Evolutionary conservation across 1,140 invertebrate species (phyloP).

Genomic region (Stegodyphus mimosarum): DNA sequence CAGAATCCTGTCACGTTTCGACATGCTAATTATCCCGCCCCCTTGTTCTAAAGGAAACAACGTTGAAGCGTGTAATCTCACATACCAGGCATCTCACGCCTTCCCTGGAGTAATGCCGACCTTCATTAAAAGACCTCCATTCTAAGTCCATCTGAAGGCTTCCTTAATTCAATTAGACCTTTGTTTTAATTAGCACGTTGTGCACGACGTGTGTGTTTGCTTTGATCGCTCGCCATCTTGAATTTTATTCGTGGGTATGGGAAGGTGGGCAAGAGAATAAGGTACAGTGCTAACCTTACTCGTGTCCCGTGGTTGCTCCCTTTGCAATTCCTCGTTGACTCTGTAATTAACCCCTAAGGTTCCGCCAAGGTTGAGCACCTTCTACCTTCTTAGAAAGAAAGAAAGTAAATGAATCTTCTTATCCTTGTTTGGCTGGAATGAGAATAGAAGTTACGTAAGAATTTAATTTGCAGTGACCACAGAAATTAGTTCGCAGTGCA

Average conservation of each 20-base stretch:
- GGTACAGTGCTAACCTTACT: too few relatives aligned
- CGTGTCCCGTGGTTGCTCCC: too few relatives aligned
- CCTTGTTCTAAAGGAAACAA: not conserved
- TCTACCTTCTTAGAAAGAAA: not conserved
- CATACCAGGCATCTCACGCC: not conserved
- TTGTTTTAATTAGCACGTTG: conserved; percentile 42
- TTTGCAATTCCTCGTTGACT: too few relatives aligned
- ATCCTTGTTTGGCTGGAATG: conserved; percentile 2
- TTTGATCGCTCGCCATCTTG: not conserved
- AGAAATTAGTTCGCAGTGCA: too few relatives aligned
- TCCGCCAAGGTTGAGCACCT: too few relatives aligned
- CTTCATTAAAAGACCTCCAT: not conserved
- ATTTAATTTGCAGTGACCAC: not conserved
- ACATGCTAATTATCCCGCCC: conserved; percentile 34
- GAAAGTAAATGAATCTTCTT: not conserved
- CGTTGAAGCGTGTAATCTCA: conserved; percentile 1
- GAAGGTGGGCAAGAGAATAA: too few relatives aligned
- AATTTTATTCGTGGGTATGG: not conserved
- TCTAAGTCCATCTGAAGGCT: not conserved
- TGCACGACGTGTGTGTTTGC: conserved; percentile 1
- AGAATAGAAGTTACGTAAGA: conserved; percentile 5
- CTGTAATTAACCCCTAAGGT: too few relatives aligned
- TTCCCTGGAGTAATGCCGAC: conserved; percentile 11
- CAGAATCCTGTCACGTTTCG: conserved; percentile 29
- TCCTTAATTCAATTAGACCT: conserved; percentile 38